Evolutionary conservation across 1,140 invertebrate genomes (phyloP).

Genomic region (Diploscapter pachys): DNA sequence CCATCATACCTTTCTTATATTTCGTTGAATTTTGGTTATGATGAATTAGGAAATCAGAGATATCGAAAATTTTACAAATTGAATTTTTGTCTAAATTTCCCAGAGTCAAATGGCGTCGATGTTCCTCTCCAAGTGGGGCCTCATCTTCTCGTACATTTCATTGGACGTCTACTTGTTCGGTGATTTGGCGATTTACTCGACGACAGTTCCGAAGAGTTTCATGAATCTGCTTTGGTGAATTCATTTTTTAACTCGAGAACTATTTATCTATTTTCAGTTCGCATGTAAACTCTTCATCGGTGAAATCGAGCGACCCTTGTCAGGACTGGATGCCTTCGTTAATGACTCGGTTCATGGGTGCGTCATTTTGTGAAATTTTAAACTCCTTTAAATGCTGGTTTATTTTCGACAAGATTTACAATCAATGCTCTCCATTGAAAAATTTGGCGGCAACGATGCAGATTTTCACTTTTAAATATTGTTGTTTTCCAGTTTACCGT

Average conservation of each 20-base stretch:
- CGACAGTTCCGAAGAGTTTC: slow-evolving; percentile 85
- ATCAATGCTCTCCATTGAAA: too few species aligned
- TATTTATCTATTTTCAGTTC: slow-evolving; percentile 27
- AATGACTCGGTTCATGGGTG: slow-evolving; percentile 37
- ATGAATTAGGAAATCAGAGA: too few species aligned
- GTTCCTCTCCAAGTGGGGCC: slow-evolving; percentile 78
- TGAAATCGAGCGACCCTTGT: slow-evolving; percentile 31
- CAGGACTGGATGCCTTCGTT: slow-evolving; percentile 30
- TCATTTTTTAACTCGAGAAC: background rate
- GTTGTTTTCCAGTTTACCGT: slow-evolving; percentile 41
- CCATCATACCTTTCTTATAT: too few species aligned
- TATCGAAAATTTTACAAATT: too few species aligned
- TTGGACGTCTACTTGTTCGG: slow-evolving; percentile 92
- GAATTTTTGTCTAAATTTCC: background rate
- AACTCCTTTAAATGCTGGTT: too few species aligned
- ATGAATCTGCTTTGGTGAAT: slow-evolving; percentile 82
- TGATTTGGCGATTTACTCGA: slow-evolving; percentile 89
- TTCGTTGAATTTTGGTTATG: too few species aligned
- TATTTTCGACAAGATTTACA: too few species aligned
- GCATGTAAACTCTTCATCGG: slow-evolving; percentile 22
- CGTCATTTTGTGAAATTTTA: background rate
- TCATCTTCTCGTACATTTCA: slow-evolving; percentile 79
- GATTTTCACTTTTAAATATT: background rate
- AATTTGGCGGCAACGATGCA: too few species aligned
- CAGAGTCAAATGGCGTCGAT: slow-evolving; percentile 85